These are phyloP conservation scores for Paracyclopina nana DNA, from an alignment of 1,140 invertebrate species.

Conservation along the genomic window DNA sequence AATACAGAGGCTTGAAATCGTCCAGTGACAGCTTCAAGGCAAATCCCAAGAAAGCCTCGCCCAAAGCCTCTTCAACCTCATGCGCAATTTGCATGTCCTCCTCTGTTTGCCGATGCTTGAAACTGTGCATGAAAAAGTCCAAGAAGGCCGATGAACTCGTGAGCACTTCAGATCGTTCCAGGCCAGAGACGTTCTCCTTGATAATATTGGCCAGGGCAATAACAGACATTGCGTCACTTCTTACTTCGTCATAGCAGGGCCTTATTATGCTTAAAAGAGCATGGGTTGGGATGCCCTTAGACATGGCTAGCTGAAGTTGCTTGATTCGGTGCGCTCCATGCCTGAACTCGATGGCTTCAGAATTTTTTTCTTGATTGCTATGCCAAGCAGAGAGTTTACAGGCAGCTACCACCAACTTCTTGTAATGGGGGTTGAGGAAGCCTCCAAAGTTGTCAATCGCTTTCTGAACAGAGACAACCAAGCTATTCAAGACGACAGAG, in stretches of 20 bases:
- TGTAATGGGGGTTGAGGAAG: constrained; percentile 10
- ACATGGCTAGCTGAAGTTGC: neutral
- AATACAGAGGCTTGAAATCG: constrained; percentile 14
- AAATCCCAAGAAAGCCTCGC: constrained; percentile 6
- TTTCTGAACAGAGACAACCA: constrained; percentile 7
- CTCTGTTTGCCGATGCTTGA: neutral
- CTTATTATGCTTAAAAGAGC: neutral
- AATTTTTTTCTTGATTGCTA: too few species aligned
- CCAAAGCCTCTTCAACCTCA: constrained; percentile 5
- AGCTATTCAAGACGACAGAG: constrained; percentile 1
- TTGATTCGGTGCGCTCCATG: neutral
- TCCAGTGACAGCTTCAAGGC: constrained; percentile 4
- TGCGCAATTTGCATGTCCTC: too few species aligned
- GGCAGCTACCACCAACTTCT: constrained; percentile 1
- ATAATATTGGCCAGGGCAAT: neutral
- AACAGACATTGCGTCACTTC: neutral
- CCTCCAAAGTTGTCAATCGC: constrained; percentile 11
- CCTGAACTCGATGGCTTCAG: neutral
- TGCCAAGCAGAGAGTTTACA: constrained; percentile 2
- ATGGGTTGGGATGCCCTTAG: constrained; percentile 8
- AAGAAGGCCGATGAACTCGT: neutral
- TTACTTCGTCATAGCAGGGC: neutral
- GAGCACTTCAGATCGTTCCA: neutral
- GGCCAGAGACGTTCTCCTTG: neutral
- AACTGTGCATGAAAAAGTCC: constrained; percentile 4